phyloP scores from a whole-genome alignment of 2,113 vertebrate genomes.

The Paedocypris sp. region DNA sequence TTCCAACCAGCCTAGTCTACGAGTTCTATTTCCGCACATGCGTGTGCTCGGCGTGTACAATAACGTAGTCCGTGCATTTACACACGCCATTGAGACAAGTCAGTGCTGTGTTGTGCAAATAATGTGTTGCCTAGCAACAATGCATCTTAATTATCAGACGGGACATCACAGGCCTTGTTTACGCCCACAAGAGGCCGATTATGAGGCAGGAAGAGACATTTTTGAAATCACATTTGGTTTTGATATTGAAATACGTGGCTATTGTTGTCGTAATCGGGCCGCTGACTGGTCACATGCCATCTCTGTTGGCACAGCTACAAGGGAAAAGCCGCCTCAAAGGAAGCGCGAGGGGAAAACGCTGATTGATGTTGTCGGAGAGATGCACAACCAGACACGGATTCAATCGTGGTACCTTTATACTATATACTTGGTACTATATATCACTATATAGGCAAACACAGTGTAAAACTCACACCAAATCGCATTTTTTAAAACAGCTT shows the following conservation, averaged over 20 bases:
- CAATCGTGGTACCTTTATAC: too few species aligned
- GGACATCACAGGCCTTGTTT: constrained; percentile 12
- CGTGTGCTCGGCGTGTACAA: neutral
- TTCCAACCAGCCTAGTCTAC: too few species aligned
- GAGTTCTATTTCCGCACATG: constrained; percentile 2
- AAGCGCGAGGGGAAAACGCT: neutral
- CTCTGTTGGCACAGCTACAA: neutral
- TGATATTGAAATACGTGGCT: constrained; percentile 1
- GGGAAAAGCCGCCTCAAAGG: neutral
- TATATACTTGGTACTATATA: too few species aligned
- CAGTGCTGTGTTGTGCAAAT: constrained; percentile 23
- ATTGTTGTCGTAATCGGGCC: neutral
- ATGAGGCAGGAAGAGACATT: neutral
- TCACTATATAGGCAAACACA: too few species aligned
- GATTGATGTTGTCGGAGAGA: neutral
- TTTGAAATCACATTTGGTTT: constrained; percentile 11
- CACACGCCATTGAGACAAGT: constrained; percentile 5
- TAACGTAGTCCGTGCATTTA: constrained; percentile 1
- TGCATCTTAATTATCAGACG: constrained; percentile 24
- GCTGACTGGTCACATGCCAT: neutral
- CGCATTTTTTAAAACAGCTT: too few species aligned
- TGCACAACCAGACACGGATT: too few species aligned
- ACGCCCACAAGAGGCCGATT: neutral
- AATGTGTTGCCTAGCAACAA: constrained; percentile 32
- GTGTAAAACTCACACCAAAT: too few species aligned